phyloP scores from a whole-genome alignment of 2,113 vertebrate genomes.

The Seriola dumerili region DNA sequence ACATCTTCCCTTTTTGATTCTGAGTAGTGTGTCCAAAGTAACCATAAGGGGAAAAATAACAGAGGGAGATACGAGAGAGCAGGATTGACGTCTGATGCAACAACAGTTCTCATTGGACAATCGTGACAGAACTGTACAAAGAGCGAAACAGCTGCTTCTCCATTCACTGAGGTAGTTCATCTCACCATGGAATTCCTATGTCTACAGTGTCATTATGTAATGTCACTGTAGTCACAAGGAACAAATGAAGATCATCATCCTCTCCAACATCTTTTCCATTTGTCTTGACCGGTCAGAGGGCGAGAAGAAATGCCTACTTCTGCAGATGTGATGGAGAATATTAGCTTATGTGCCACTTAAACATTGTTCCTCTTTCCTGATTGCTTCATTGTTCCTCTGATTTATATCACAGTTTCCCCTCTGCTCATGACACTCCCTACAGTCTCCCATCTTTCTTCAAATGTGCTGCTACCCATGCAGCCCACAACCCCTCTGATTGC shows the following conservation, averaged over 20 bases:
- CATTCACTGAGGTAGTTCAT: constrained; percentile 41
- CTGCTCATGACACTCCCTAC: constrained; percentile 1
- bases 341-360: constrained; percentile 14
- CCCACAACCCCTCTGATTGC: constrained; percentile 23
- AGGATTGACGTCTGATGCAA: constrained; percentile 37
- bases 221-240: constrained; percentile 33
- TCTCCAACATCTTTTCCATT: constrained; percentile 36
- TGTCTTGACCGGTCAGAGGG: constrained; percentile 26
- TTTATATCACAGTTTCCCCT: constrained; percentile 8
- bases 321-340: constrained; percentile 37
- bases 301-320: constrained; percentile 5
- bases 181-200: constrained; percentile 25
- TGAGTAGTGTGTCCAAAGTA: constrained; percentile 39
- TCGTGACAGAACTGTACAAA: constrained; percentile 33
- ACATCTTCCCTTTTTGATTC: constrained; percentile 40
- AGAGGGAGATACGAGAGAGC: constrained; percentile 20
- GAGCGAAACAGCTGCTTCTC: constrained; percentile 50
- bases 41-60: constrained; percentile 36
- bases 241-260: constrained; percentile 28
- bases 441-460: constrained; percentile 8
- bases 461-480: background rate
- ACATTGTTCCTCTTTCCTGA: background rate
- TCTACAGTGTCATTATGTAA: constrained; percentile 54
- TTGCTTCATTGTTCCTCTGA: constrained; percentile 1
- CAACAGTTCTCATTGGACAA: constrained; percentile 24